Evolutionary conservation across 2,113 vertebrate species (phyloP), one percentile per base, ranked within the genome.

Genomic region (Oreochromis aureus): DNA sequence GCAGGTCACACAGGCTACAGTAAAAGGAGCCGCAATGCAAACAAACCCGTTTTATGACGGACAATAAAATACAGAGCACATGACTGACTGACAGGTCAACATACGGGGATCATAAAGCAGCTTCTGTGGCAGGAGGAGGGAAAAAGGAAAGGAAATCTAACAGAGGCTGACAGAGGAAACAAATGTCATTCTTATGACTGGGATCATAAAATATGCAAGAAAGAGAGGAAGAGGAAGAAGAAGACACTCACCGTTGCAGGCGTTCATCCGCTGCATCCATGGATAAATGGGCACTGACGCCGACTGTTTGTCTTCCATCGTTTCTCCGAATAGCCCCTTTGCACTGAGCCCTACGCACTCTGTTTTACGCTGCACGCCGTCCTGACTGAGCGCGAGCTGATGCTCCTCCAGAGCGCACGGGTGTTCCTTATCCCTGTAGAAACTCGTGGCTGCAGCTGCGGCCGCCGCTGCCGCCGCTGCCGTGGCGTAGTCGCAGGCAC

Each of bases 261-360:
- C 96, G 91, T 98, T 98, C 97, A 98, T 97, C 95, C 97, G 95
- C 94, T 98, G 98, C 98, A 98, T 98, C 98, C 98, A 98, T 8
- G 98, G 98, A 63, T 98, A 98, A 66, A 98, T 96, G 1, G 98
- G 97, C 1, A 92, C 79, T 5, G 92, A 89, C 1, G 97, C 96
- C 58, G 96, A 92, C 61, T 97, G 96, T 93, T 99, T 99, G 91
- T 99, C 97, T 66, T 99, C 98, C 80, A 98, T 97, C 41, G 95
- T 90, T 13, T 99, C 98, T 39, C 97, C 97, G 89, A 98, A 99
- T 80, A 96, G 95, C 81, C 92, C 96, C 94, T 99, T 99, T 39
- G 92, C 95, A 66, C 95, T 97, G 53, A 95, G 97, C 36, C 97
- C 97, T 48, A 97, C 96, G 95, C 98, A 98, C 93, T 99, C 98